These are phyloP conservation scores for Chelonoidis abingdonii DNA, from an alignment of 2,113 vertebrate genomes.

Conservation along the genomic window DNA sequence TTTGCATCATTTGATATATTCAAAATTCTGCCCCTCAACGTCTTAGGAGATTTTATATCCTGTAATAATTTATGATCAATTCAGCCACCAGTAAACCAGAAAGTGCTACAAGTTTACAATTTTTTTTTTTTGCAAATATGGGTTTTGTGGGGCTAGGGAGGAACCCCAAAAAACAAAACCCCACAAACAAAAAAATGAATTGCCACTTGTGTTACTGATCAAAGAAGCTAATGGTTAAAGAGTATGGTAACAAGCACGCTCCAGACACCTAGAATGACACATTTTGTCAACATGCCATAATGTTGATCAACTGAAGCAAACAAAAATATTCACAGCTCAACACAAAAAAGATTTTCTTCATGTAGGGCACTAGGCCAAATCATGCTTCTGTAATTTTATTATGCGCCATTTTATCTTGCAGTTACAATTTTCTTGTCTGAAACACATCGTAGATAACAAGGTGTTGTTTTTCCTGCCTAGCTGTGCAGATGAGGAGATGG, in stretches of 20 bases:
- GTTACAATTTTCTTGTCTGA: background rate
- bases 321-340: background rate
- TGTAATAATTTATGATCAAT: background rate
- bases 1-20: slow-evolving; percentile 50
- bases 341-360: slow-evolving; percentile 22
- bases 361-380: background rate
- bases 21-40: background rate
- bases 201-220: background rate
- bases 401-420: background rate
- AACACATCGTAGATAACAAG: background rate
- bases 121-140: background rate
- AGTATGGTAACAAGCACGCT: background rate
- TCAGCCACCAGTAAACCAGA: background rate
- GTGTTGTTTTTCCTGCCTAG: background rate
- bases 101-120: slow-evolving; percentile 31
- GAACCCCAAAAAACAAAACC: background rate
- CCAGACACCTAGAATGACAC: background rate
- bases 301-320: background rate
- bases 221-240: background rate
- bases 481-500: background rate
- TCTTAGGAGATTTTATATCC: background rate
- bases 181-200: background rate
- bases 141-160: background rate
- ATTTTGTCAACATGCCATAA: background rate
- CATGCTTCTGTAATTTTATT: background rate